These are phyloP conservation scores for Eristalis intricaria DNA, from an alignment of 2,888 invertebrate genomes.

Conservation along the genomic window DNA sequence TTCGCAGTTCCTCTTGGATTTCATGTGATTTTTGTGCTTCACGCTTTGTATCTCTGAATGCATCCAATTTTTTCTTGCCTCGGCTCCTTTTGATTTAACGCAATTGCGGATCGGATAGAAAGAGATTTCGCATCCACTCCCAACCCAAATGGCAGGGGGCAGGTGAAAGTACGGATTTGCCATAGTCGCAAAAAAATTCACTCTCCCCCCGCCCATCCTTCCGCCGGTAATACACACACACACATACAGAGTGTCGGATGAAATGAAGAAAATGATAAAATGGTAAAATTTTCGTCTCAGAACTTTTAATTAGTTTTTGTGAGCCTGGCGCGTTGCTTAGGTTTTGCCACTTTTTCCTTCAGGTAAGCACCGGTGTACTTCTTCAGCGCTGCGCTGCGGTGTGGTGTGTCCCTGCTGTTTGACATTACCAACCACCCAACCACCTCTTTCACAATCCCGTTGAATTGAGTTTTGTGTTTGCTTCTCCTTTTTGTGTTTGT, in stretches of 20 bases:
- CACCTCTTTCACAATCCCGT: not conserved
- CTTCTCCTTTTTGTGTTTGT: constrained; percentile 7
- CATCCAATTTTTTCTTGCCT: constrained; percentile 49
- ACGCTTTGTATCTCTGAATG: constrained; percentile 42
- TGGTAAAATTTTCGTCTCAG: constrained; percentile 79
- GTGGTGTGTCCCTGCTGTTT: constrained; percentile 23
- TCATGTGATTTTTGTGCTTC: constrained; percentile 61
- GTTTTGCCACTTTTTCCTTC: constrained; percentile 52
- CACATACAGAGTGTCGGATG: constrained; percentile 31
- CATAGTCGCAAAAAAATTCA: constrained; percentile 59
- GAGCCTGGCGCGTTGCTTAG: constrained; percentile 67
- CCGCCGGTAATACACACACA: constrained; percentile 15
- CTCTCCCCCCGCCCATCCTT: not conserved
- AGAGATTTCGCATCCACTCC: constrained; percentile 23
- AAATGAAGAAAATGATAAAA: constrained; percentile 69
- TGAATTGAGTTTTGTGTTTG: constrained; percentile 38
- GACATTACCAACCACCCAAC: constrained; percentile 3
- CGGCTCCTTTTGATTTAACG: constrained; percentile 66
- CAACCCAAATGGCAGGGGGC: not conserved
- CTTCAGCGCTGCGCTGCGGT: not conserved
- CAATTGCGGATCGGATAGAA: constrained; percentile 63
- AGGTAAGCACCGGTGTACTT: constrained; percentile 32
- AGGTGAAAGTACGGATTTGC: constrained; percentile 58
- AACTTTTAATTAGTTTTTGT: constrained; percentile 82
- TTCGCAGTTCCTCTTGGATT: constrained; percentile 37